phyloP scores from a whole-genome alignment of 1,140 invertebrate genomes.

The Drosophila navojoa region DNA sequence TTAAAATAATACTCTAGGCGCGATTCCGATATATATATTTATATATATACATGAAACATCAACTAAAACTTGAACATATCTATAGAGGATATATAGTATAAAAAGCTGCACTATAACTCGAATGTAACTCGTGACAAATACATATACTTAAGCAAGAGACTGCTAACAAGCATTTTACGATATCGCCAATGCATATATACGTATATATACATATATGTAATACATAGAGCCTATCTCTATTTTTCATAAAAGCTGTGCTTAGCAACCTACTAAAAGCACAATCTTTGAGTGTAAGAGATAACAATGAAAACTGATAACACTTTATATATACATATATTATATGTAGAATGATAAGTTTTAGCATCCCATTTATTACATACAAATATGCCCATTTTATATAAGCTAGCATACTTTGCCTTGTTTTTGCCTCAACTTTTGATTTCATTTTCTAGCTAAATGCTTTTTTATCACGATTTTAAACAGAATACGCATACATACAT shows the following conservation, averaged over 20 bases:
- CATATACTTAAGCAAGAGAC: slow-evolving; percentile 69
- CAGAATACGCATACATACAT: not conserved
- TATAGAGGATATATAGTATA: not conserved
- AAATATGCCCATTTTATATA: slow-evolving; percentile 44
- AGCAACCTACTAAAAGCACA: slow-evolving; percentile 39
- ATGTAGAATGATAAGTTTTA: slow-evolving; percentile 5
- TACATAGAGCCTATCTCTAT: slow-evolving; percentile 40
- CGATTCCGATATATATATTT: slow-evolving; percentile 45
- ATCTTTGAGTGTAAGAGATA: slow-evolving; percentile 4
- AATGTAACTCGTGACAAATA: slow-evolving; percentile 78
- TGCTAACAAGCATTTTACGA: slow-evolving; percentile 70
- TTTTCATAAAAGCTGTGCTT: slow-evolving; percentile 30
- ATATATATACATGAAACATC: not conserved
- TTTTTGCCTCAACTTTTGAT: slow-evolving; percentile 36
- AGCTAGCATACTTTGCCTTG: slow-evolving; percentile 53
- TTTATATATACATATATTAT: slow-evolving; percentile 14
- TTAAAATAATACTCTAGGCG: slow-evolving; percentile 35
- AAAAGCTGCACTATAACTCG: slow-evolving; percentile 50
- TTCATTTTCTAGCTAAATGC: slow-evolving; percentile 70
- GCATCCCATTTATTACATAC: slow-evolving; percentile 22
- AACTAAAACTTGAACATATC: slow-evolving; percentile 13
- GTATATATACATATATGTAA: slow-evolving; percentile 42
- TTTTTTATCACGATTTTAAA: slow-evolving; percentile 50
- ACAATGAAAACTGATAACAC: slow-evolving; percentile 9
- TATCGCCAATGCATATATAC: slow-evolving; percentile 53